Evolutionary conservation across 2,888 invertebrate species (phyloP).

Genomic region (Xestia ashworthii): DNA sequence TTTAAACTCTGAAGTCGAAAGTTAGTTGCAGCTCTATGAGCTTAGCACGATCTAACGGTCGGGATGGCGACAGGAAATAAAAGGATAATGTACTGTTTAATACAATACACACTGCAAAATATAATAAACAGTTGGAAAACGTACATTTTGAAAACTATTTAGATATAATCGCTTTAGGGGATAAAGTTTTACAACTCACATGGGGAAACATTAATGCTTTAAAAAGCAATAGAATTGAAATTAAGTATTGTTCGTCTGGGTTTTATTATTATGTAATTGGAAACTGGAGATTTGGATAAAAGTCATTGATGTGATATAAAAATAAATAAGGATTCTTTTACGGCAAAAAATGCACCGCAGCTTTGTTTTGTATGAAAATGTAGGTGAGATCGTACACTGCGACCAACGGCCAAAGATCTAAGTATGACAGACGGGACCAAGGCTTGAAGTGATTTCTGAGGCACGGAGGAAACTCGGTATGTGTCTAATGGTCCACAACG

Average conservation of each 20-base stretch:
- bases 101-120: conserved; percentile 54
- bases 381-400: background rate
- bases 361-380: background rate
- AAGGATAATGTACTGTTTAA: conserved; percentile 68
- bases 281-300: conserved; percentile 5
- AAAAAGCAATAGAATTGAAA: conserved; percentile 60
- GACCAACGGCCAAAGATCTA: background rate
- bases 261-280: conserved; percentile 34
- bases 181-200: conserved; percentile 51
- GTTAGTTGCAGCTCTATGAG: conserved; percentile 73
- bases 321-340: background rate
- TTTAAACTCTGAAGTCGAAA: conserved; percentile 75
- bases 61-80: conserved; percentile 69
- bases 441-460: background rate
- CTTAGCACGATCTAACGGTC: conserved; percentile 75
- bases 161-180: conserved; percentile 52
- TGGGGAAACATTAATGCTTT: conserved; percentile 42
- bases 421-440: background rate
- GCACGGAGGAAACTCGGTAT: background rate
- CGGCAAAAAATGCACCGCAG: background rate
- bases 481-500: background rate
- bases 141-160: conserved; percentile 55
- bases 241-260: conserved; percentile 37
- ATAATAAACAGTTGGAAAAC: conserved; percentile 47
- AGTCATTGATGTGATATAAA: conserved; percentile 4